Conservation (phyloP, 2,113 vertebrate species). For the Spea multiplicata region DNA sequence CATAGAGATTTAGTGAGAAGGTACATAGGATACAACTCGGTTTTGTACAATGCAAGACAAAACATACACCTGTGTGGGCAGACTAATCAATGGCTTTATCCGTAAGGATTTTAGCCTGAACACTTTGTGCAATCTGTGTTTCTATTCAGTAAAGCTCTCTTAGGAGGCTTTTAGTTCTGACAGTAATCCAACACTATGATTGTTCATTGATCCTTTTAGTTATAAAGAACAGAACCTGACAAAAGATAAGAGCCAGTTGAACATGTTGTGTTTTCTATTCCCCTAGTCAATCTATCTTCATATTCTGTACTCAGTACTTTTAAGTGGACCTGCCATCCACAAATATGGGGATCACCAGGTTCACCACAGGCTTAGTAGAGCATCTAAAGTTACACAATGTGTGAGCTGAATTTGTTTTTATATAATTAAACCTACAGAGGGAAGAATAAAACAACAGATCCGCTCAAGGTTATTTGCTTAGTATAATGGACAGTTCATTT, state of each 20-base stretch:
- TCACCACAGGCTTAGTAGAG: too few species aligned
- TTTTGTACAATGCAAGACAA: conserved; percentile 11
- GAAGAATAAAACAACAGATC: too few species aligned
- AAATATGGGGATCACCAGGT: too few species aligned
- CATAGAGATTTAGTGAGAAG: conserved; percentile 2
- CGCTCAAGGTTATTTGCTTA: too few species aligned
- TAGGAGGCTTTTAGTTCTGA: conserved; percentile 36
- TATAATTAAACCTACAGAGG: too few species aligned
- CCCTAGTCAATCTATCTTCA: conserved; percentile 17
- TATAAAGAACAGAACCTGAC: conserved; percentile 28
- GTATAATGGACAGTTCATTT: too few species aligned
- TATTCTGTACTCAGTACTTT: background rate
- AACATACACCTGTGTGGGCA: conserved; percentile 5
- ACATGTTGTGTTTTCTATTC: conserved; percentile 18
- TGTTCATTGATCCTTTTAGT: conserved; percentile 44
- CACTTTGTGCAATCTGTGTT: conserved; percentile 4
- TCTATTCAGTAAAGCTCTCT: conserved; percentile 25
- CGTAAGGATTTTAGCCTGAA: conserved; percentile 15
- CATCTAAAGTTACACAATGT: too few species aligned
- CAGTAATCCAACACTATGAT: conserved; percentile 35
- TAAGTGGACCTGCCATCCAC: too few species aligned
- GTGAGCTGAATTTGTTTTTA: too few species aligned
- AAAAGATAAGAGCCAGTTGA: conserved; percentile 19
- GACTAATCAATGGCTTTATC: conserved; percentile 35
- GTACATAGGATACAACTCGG: background rate